Percentiles rank a stretch among this genome's conserved stretches.
phyloP scores from a whole-genome alignment of 2,888 invertebrate genomes.

The Mechanitis mazaeus region DNA sequence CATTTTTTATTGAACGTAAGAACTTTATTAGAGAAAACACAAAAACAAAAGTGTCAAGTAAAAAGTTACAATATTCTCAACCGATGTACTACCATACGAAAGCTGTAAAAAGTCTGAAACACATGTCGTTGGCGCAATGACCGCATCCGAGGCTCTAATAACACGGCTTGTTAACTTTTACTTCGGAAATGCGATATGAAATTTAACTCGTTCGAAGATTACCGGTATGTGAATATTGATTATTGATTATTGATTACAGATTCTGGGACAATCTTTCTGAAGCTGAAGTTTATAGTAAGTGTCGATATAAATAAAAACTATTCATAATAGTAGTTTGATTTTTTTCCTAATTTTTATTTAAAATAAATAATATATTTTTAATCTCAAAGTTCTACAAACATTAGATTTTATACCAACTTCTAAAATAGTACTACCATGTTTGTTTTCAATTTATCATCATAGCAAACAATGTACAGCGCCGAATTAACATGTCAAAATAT shows the following conservation, averaged over 20 bases:
- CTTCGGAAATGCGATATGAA: constrained; percentile 21
- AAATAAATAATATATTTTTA: not conserved
- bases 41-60: constrained; percentile 29
- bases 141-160: constrained; percentile 34
- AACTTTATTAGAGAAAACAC: not conserved
- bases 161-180: constrained; percentile 29
- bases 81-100: constrained; percentile 37
- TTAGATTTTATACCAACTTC: not conserved
- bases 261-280: not conserved
- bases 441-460: constrained; percentile 33
- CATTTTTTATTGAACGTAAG: constrained; percentile 2
- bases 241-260: not conserved
- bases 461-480: constrained; percentile 27
- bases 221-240: constrained; percentile 4
- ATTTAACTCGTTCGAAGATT: constrained; percentile 10
- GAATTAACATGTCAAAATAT: constrained; percentile 29
- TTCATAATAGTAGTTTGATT: too few relatives aligned
- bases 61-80: constrained; percentile 25
- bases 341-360: not conserved
- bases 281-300: not conserved
- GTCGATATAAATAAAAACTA: too few relatives aligned
- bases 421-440: constrained; percentile 20
- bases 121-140: constrained; percentile 52
- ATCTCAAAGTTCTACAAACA: not conserved
- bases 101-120: constrained; percentile 61